phyloP scores from a whole-genome alignment of 2,888 invertebrate species.

The Pseudococcus jackbeardsleyi region DNA sequence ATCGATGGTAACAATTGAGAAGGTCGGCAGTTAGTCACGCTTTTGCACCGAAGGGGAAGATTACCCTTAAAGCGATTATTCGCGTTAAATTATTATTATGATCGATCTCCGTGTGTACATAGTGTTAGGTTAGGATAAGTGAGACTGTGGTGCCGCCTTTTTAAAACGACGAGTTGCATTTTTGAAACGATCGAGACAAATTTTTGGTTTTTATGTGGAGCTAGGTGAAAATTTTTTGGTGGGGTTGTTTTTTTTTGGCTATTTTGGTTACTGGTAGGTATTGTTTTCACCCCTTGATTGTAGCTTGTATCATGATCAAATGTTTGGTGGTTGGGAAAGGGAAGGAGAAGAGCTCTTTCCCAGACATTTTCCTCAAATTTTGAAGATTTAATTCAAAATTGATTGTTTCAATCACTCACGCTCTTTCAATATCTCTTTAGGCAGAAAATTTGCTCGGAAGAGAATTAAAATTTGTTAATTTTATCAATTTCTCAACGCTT shows the following conservation, averaged over 20 bases:
- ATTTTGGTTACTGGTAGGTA: too few relatives aligned
- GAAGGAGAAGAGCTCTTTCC: too few relatives aligned
- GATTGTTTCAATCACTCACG: too few relatives aligned
- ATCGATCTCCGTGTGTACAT: not conserved
- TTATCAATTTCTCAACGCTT: too few relatives aligned
- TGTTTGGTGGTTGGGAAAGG: too few relatives aligned
- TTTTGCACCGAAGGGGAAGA: slow-evolving; percentile 7
- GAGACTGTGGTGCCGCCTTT: not conserved
- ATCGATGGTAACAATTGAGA: not conserved
- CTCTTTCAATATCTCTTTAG: too few relatives aligned
- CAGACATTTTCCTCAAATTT: not conserved
- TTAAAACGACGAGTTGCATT: not conserved
- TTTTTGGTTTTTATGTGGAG: not conserved
- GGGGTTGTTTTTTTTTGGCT: not conserved
- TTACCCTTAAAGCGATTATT: slow-evolving; percentile 12
- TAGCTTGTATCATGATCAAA: too few relatives aligned
- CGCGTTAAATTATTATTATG: slow-evolving; percentile 6
- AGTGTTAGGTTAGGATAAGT: not conserved
- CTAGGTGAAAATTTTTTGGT: not conserved
- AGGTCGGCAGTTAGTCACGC: slow-evolving; percentile 12
- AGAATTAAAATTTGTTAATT: too few relatives aligned
- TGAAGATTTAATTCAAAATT: not conserved
- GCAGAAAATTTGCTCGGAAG: too few relatives aligned
- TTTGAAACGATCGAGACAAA: not conserved
- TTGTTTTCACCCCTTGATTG: too few relatives aligned